phyloP scores from a whole-genome alignment of 1,140 invertebrate species.

The Calosoma granatense region DNA sequence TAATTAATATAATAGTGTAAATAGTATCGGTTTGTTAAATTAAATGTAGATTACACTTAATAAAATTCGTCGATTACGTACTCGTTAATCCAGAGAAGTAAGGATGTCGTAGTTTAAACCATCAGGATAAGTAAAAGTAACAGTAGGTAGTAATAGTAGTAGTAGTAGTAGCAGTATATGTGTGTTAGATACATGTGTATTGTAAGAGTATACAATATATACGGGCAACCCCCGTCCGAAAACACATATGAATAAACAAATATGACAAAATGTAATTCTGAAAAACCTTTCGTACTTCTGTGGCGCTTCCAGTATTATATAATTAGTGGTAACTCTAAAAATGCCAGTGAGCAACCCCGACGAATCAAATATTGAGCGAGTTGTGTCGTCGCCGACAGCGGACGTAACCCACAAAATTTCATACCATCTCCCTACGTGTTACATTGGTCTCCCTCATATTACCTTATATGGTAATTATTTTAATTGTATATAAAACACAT shows the following conservation, averaged over 20 bases:
- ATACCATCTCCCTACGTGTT: background rate
- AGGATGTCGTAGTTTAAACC: no score
- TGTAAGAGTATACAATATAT: no score
- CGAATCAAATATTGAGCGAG: background rate
- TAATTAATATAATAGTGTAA: no score
- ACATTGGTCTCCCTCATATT: conserved; percentile 2
- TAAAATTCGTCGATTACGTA: no score
- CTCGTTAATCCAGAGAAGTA: no score
- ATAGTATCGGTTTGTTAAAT: no score
- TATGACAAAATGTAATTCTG: conserved; percentile 5
- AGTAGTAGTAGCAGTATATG: no score
- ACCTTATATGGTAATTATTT: conserved; percentile 9
- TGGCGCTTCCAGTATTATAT: background rate
- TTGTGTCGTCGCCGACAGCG: background rate
- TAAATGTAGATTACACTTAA: no score
- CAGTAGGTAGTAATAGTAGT: no score
- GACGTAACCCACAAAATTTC: background rate
- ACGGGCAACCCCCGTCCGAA: no score
- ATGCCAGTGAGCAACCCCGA: background rate
- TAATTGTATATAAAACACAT: conserved; percentile 9
- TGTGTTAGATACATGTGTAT: no score
- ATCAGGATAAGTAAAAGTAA: no score
- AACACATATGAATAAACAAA: conserved; percentile 8
- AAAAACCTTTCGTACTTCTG: background rate
- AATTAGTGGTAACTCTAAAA: conserved; percentile 5